Base-by-base conservation (phyloP, 2,888 invertebrate genomes). In the Alentia gelatinosa region DNA sequence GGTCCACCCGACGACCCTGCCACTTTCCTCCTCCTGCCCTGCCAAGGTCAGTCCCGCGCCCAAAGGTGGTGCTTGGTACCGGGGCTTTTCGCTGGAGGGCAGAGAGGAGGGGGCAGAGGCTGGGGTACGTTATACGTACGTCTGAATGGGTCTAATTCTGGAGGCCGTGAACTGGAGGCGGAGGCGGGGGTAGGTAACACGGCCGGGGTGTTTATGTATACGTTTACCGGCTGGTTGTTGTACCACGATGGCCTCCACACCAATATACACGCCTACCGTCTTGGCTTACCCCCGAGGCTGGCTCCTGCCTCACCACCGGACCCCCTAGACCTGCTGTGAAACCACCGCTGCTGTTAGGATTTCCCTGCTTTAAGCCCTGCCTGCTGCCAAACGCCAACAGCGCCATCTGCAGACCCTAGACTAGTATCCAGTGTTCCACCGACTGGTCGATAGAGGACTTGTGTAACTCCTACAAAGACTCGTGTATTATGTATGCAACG, bases 121-220 rank as follows among this genome's bases (percentile, higher is more conserved):
- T 42, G 47, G 7, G 19, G 56, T 4, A 56, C n/a, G 19, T 12
- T 56, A 19, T 56, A 12, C 23, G 19, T 56, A 56, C 56, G n/a
- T 56, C 56, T 56, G 19, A 30, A 68, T 68, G 33, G 68, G 12
- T 68, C 68, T 68, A 68, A 68, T 68, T 68, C 68, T 68, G 68
- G 68, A 26, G 30, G 68, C 68, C 26, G 68, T 26, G n/a, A 68
- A 26, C 68, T 30, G 68, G 68, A 68, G 26, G 68, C 68, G 30
- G 63, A 9, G 19, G 19, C n/a, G n/a, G 9, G 12, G 63, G 12
- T 12, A n/a, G 68, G 12, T 3, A 26, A 26, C n/a, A 26, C 68
- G 68, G 68, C 68, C 68, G 68, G 1, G 12, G 68, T 68, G 68
- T 68, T 30, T 68, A 68, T 68, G 68, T 68, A 68, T 68, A 68